These are phyloP conservation scores for Myrmecobius fasciatus DNA, from an alignment of 2,113 vertebrate genomes.

Conservation along the genomic window DNA sequence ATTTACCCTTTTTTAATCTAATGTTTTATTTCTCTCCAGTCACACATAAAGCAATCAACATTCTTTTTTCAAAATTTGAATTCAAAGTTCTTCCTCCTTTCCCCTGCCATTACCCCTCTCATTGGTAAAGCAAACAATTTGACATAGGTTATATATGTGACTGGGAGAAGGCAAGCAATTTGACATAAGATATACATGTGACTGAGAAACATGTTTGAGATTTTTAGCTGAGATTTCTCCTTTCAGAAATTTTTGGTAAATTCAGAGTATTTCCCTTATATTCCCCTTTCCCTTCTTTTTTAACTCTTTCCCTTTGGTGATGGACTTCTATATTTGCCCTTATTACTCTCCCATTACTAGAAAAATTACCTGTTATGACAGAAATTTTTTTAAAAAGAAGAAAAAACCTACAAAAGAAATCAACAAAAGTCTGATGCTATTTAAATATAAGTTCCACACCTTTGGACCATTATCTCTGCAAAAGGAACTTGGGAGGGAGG, in stretches of 20 bases:
- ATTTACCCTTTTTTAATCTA: background rate
- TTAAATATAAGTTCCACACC: background rate
- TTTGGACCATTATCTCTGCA: background rate
- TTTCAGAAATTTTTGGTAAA: background rate
- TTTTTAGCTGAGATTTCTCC: background rate
- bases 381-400: background rate
- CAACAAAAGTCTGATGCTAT: background rate
- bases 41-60: background rate
- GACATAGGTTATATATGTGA: background rate
- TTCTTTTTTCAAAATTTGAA: background rate
- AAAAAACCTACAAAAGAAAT: background rate
- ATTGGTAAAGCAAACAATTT: no score
- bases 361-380: background rate
- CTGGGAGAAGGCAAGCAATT: background rate
- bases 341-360: background rate
- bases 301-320: background rate
- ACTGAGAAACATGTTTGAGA: background rate
- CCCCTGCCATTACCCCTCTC: background rate
- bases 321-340: background rate
- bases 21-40: background rate
- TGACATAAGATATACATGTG: no score
- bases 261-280: background rate
- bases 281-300: background rate
- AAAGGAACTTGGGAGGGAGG: background rate
- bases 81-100: background rate